Conservation (phyloP, 1,140 invertebrate species). For the Anadara kagoshimensis region DNA sequence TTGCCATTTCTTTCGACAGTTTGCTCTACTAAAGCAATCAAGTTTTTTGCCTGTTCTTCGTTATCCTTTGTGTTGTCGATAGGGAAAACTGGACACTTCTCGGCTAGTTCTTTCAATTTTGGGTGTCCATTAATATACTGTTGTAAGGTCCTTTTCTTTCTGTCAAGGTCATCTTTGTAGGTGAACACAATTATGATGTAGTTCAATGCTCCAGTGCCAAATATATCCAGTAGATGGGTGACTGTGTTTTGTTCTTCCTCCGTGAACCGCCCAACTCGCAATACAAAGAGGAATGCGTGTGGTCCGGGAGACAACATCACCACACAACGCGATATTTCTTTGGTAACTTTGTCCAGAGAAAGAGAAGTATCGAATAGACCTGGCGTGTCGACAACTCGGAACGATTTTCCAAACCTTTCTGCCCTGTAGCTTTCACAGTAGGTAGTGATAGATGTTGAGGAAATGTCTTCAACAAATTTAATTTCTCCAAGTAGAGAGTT, state of each 20-base stretch:
- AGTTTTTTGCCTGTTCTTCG: too few species aligned
- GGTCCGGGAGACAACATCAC: slow-evolving; percentile 34
- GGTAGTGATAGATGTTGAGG: background rate
- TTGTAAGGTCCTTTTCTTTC: background rate
- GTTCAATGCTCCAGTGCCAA: background rate
- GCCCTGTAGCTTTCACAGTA: background rate
- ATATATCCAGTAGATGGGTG: background rate
- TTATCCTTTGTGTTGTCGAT: too few species aligned
- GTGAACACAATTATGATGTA: slow-evolving; percentile 2
- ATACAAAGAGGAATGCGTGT: slow-evolving; percentile 24
- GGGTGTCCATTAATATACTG: background rate
- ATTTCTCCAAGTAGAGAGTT: slow-evolving; percentile 39
- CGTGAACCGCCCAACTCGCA: background rate
- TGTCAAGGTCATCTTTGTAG: background rate
- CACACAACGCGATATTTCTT: slow-evolving; percentile 29
- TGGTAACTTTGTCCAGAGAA: background rate
- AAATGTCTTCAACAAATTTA: background rate
- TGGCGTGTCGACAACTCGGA: slow-evolving; percentile 38
- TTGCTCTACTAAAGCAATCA: too few species aligned
- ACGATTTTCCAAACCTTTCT: background rate
- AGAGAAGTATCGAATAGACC: slow-evolving; percentile 39
- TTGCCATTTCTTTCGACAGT: too few species aligned
- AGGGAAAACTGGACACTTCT: too few species aligned
- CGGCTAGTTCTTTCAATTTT: too few species aligned
- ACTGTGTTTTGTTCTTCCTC: slow-evolving; percentile 10